A percentile compares a stretch with the other conserved stretches of the same genome.
These are phyloP conservation scores for Camelus dromedarius DNA, from an alignment of 2,113 vertebrate species.

Conservation along the genomic window DNA sequence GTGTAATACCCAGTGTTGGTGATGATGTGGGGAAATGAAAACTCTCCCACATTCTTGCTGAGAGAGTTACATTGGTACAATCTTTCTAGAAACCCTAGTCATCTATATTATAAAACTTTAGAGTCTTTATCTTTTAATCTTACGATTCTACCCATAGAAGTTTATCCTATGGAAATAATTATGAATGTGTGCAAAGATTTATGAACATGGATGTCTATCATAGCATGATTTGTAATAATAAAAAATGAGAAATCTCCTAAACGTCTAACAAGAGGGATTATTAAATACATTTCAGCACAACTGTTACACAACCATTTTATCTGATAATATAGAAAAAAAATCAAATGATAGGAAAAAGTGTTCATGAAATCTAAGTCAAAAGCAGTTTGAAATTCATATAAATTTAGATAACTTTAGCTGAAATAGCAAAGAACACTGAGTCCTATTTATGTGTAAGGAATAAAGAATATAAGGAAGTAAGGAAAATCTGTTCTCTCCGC, in stretches of 20 bases:
- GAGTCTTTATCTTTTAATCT: not conserved
- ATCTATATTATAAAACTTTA: not conserved
- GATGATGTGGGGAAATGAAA: not conserved
- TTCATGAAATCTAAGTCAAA: constrained; percentile 3
- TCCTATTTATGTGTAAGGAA: not conserved
- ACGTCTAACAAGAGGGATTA: not conserved
- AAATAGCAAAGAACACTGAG: not conserved
- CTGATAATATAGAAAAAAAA: constrained; percentile 5
- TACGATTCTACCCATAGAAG: not conserved
- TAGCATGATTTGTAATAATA: not conserved
- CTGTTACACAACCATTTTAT: not conserved
- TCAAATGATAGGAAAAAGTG: not conserved
- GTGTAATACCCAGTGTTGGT: not conserved
- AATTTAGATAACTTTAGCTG: constrained; percentile 3
- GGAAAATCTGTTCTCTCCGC: not conserved
- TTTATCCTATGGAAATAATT: not conserved
- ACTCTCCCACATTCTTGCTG: no score
- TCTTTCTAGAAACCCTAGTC: not conserved
- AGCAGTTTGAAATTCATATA: not conserved
- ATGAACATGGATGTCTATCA: not conserved
- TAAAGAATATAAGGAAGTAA: not conserved
- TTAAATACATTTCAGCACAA: not conserved
- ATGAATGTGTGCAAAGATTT: not conserved
- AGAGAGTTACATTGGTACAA: not conserved
- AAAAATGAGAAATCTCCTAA: not conserved